phyloP scores from a whole-genome alignment of 1,140 invertebrate genomes.

The Drosophila repletoides region DNA sequence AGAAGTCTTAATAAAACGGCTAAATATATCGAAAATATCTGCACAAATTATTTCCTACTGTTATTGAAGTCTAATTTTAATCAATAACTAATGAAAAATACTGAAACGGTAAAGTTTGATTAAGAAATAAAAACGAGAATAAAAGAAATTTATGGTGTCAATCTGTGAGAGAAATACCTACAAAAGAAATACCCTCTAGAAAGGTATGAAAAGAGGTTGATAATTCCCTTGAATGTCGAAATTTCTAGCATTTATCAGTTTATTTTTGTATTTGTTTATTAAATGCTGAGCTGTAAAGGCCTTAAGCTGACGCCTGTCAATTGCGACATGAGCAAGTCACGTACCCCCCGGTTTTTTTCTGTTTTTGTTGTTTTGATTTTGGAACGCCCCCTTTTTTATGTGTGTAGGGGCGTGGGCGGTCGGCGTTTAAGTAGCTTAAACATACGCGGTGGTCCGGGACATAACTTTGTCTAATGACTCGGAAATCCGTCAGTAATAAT shows the following conservation, averaged over 20 bases:
- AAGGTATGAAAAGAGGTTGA: too few species aligned
- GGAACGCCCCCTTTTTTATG: not conserved
- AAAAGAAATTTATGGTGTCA: too few species aligned
- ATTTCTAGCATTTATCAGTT: slow-evolving; percentile 52
- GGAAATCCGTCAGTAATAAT: slow-evolving; percentile 82
- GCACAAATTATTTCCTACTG: too few species aligned
- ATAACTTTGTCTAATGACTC: slow-evolving; percentile 82
- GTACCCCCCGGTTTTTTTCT: not conserved
- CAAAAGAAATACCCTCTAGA: too few species aligned
- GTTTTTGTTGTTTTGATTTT: slow-evolving; percentile 13
- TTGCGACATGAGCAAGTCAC: slow-evolving; percentile 71
- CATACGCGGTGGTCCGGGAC: slow-evolving; percentile 74
- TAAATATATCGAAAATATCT: too few species aligned
- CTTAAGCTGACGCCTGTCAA: slow-evolving; percentile 68
- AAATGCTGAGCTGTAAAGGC: slow-evolving; percentile 63
- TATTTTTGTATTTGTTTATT: slow-evolving; percentile 75
- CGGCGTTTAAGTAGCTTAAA: slow-evolving; percentile 81
- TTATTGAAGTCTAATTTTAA: too few species aligned
- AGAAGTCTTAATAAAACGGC: too few species aligned
- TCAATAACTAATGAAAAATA: too few species aligned
- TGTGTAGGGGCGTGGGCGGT: slow-evolving; percentile 37
- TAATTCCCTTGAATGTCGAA: too few species aligned
- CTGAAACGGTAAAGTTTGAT: too few species aligned
- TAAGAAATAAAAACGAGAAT: too few species aligned
- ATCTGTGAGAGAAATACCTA: too few species aligned